phyloP scores from a whole-genome alignment of 2,888 invertebrate genomes.

The Tholera decimalis region DNA sequence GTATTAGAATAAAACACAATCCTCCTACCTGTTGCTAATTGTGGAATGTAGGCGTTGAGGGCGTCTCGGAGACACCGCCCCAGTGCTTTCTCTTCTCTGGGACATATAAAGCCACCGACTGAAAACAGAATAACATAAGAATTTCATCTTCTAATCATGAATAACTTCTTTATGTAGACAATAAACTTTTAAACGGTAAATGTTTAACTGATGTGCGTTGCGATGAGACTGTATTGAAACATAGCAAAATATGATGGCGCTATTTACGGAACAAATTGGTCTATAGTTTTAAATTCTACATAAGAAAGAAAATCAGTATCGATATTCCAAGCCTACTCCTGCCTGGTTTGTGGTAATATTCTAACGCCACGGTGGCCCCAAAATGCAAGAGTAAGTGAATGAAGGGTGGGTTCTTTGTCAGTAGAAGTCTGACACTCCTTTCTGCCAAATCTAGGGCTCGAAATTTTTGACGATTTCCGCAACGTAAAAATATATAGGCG shows the following conservation, averaged over 20 bases:
- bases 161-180: neutral
- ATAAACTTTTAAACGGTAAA: neutral
- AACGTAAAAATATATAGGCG: too few species aligned
- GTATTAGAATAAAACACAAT: slow-evolving; percentile 12
- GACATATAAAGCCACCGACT: slow-evolving; percentile 94
- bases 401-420: too few species aligned
- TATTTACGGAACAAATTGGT: too few species aligned
- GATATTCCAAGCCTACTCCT: too few species aligned
- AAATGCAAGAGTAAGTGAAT: too few species aligned
- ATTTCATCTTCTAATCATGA: neutral
- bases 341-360: too few species aligned
- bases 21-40: slow-evolving; percentile 89
- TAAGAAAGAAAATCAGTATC: too few species aligned
- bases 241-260: neutral
- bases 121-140: slow-evolving; percentile 62
- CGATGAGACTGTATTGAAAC: neutral
- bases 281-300: too few species aligned
- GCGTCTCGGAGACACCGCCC: slow-evolving; percentile 92
- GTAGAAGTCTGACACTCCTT: too few species aligned
- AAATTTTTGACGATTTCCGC: too few species aligned
- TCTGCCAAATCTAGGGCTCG: too few species aligned
- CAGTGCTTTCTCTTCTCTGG: slow-evolving; percentile 92
- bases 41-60: slow-evolving; percentile 92
- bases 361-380: too few species aligned
- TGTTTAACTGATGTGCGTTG: neutral